A percentile compares a stretch with the other conserved stretches of the same genome.
Evolutionary conservation across 1,140 invertebrate species (phyloP).

Genomic region (Atopsyche davidsoni): DNA sequence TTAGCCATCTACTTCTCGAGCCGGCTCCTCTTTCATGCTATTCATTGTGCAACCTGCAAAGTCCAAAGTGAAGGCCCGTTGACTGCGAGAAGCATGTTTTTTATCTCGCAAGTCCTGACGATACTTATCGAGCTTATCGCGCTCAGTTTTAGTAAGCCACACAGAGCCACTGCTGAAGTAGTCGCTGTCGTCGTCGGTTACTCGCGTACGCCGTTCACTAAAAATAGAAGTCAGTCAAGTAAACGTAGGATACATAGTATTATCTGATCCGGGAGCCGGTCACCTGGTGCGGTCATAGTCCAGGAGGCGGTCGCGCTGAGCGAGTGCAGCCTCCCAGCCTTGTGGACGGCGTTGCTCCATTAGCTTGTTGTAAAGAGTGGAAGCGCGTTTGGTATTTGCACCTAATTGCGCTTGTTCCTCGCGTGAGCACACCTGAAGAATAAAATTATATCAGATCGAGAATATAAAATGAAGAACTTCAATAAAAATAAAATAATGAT

Average conservation of each 20-base stretch:
- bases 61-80: conserved; percentile 73
- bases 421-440: conserved; percentile 61
- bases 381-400: conserved; percentile 61
- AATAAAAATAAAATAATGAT: no score
- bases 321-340: conserved; percentile 62
- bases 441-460: no score
- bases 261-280: conserved; percentile 67
- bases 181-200: conserved; percentile 93
- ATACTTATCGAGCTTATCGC: conserved; percentile 61
- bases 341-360: conserved; percentile 54
- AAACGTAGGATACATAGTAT: not conserved
- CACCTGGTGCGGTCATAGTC: conserved; percentile 83
- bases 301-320: conserved; percentile 75
- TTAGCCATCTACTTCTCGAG: not conserved
- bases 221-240: conserved; percentile 10
- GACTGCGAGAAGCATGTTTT: conserved; percentile 62
- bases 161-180: conserved; percentile 80
- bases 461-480: no score
- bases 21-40: not conserved
- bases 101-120: conserved; percentile 62
- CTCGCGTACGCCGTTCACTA: conserved; percentile 77
- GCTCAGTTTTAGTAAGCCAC: conserved; percentile 71
- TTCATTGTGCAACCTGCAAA: conserved; percentile 60
- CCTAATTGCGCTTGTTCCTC: conserved; percentile 66
- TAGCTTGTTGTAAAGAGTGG: conserved; percentile 63